Evolutionary conservation across 2,113 vertebrate species (phyloP).

Genomic region (Solea senegalensis): DNA sequence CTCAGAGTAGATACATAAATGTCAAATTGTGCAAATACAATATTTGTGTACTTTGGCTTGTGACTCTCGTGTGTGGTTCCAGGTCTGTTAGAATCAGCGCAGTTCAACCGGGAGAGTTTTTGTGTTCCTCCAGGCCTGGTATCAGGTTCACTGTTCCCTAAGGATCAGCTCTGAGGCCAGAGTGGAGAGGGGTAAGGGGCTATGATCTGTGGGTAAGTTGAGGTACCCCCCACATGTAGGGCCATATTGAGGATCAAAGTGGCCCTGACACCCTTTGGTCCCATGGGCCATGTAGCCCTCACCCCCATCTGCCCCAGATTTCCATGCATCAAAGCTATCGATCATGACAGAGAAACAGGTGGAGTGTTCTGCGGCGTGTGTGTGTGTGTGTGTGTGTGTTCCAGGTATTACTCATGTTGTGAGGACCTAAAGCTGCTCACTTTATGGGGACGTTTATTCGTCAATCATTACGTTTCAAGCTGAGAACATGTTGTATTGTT

Average conservation of each 20-base stretch:
- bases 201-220: slow-evolving; percentile 5
- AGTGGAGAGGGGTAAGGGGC: slow-evolving; percentile 12
- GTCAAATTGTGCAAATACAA: slow-evolving; percentile 3
- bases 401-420: too few relatives aligned
- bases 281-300: slow-evolving; percentile 52
- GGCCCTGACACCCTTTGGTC: slow-evolving; percentile 54
- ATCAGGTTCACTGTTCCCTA: slow-evolving; percentile 64
- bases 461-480: too few relatives aligned
- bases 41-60: slow-evolving; percentile 25
- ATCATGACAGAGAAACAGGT: slow-evolving; percentile 78
- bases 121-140: slow-evolving; percentile 28
- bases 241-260: slow-evolving; percentile 82
- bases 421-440: too few relatives aligned
- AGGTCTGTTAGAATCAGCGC: slow-evolving; percentile 27
- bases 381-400: slow-evolving; percentile 1
- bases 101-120: slow-evolving; percentile 30
- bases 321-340: slow-evolving; percentile 77
- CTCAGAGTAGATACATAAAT: neutral
- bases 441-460: too few relatives aligned
- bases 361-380: slow-evolving; percentile 18
- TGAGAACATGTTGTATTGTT: too few relatives aligned
- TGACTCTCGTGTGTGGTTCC: slow-evolving; percentile 17
- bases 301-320: slow-evolving; percentile 32
- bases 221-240: slow-evolving; percentile 60
- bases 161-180: slow-evolving; percentile 58